Base-by-base conservation (phyloP, 2,113 vertebrate genomes). In the Platichthys flesus region DNA sequence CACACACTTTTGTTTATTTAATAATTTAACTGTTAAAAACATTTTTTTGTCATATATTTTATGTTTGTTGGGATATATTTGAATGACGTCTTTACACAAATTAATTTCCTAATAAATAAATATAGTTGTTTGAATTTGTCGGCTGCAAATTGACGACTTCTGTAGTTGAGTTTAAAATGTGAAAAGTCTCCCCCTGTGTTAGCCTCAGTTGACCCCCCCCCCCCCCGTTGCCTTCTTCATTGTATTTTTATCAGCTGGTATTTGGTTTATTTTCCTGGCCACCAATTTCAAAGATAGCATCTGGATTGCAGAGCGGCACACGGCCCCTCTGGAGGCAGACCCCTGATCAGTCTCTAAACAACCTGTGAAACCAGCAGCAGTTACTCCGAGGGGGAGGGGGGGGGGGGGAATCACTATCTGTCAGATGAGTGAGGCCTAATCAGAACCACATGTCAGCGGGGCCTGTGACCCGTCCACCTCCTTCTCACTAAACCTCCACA, bases 271-370 rank as follows among this genome's bases (percentile, higher is more conserved):
- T 88, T 81, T 73, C 79, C 54, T 84, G 80, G 82, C 87, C 87
- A 37, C 76, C 80, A 84, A 88, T 92, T 92, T 89, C 69, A 75
- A 77, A 89, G 89, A 87, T 90, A 87, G 76, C 82, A 86, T 88
- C 88, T 88, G 55, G 69, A 55, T 86, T 88, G 82, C 66, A 68
- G 74, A 61, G 51, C 9, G 63, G 66, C 57, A 0, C 58, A 28
- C 78, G 79, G 42, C 79, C 61, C 81, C 67, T 80, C 65, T 73
- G 42, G 52, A 82, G 84, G 80, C 49, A 62, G 40, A 16, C 56
- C 23, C 23, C 28, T 12, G 45, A 57, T 76, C 68, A 75, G 58
- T 86, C 65, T 37, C 66, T 42, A 12, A 42, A 42, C 40, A 42
- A 42, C 40, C 40, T 10, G 10, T 67, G 37, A 82, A 85, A 78